phyloP scores from a whole-genome alignment of 2,797 vertebrate species.

The Alauda arvensis region DNA sequence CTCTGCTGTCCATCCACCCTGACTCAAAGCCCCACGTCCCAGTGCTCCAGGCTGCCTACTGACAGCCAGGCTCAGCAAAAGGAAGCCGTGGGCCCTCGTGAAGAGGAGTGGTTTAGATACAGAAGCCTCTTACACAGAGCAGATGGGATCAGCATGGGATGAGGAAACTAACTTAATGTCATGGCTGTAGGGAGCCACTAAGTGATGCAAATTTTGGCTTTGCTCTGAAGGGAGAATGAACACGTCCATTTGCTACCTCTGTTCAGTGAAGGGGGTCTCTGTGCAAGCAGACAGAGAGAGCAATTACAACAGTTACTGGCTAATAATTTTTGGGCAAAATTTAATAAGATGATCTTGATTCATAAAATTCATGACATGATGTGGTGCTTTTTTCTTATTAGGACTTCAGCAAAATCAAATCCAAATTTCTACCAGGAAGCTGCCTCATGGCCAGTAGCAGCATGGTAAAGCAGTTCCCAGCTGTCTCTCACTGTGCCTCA shows the following conservation, averaged over 20 bases:
- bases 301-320: not conserved
- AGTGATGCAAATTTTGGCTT: not conserved
- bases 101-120: not conserved
- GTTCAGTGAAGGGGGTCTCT: not conserved
- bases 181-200: not conserved
- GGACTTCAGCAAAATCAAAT: not conserved
- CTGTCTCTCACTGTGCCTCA: not conserved
- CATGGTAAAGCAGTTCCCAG: fast-evolving
- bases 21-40: fast-evolving
- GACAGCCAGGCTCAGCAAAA: not conserved
- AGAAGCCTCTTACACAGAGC: not conserved
- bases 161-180: not conserved
- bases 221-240: not conserved
- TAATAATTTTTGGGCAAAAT: not conserved
- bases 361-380: not conserved
- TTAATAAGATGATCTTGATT: not conserved
- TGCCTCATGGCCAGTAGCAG: fast-evolving
- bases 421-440: not conserved
- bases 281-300: not conserved
- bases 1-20: not conserved
- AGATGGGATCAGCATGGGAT: not conserved
- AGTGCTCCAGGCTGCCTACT: fast-evolving
- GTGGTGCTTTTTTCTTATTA: not conserved
- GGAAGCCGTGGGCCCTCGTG: fast-evolving
- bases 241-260: fast-evolving